phyloP scores from a whole-genome alignment of 1,140 invertebrate genomes.

The Dysdera silvatica region DNA sequence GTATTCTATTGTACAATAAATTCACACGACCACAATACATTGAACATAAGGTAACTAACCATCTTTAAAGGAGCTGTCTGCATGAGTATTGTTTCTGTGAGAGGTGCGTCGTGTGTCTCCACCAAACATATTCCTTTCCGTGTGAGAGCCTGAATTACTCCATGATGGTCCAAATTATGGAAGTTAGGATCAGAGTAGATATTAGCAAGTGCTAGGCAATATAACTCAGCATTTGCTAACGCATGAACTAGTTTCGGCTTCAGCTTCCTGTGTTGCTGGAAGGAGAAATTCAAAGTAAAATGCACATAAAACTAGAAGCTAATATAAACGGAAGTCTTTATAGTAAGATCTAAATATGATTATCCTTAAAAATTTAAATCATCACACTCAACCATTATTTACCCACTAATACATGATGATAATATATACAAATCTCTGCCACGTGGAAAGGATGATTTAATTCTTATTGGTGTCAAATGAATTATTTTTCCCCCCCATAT shows the following conservation, averaged over 20 bases:
- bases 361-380: background rate
- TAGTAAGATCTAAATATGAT: background rate
- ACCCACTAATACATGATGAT: background rate
- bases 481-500: too few relatives aligned
- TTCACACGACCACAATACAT: background rate
- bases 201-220: conserved; percentile 86
- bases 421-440: background rate
- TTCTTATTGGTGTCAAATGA: too few relatives aligned
- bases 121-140: conserved; percentile 81
- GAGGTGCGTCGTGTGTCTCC: conserved; percentile 69
- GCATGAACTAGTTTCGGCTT: conserved; percentile 85
- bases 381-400: background rate
- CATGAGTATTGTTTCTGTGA: conserved; percentile 91
- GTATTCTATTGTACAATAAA: too few relatives aligned
- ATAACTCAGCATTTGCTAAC: conserved; percentile 90
- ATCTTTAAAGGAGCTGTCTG: conserved; percentile 90
- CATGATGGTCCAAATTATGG: conserved; percentile 87
- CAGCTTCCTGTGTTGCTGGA: conserved; percentile 42
- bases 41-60: conserved; percentile 52
- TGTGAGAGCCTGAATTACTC: conserved; percentile 69
- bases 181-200: conserved; percentile 94
- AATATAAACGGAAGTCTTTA: too few relatives aligned
- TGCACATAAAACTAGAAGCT: background rate
- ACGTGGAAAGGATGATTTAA: background rate
- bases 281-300: background rate